These are phyloP conservation scores for Leptura quadrifasciata DNA, from an alignment of 2,888 invertebrate species.

Conservation along the genomic window DNA sequence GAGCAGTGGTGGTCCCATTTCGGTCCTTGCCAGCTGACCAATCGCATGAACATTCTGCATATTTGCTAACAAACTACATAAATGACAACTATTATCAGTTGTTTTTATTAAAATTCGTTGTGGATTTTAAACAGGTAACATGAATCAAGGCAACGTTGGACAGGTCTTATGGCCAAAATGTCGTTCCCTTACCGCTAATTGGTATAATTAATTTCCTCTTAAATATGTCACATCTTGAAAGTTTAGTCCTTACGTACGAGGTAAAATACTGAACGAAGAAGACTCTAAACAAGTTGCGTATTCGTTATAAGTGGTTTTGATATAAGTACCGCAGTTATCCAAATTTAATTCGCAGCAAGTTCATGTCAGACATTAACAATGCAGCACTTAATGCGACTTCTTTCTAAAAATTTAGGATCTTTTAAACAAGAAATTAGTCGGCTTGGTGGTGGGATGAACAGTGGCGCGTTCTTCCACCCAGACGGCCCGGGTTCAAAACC, in stretches of 20 bases:
- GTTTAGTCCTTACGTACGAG: conserved; percentile 18
- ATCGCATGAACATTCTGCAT: conserved; percentile 58
- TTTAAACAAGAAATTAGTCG: too few species aligned
- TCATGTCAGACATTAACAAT: too few species aligned
- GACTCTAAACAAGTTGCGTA: not conserved
- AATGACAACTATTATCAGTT: conserved; percentile 55
- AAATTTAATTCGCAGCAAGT: not conserved
- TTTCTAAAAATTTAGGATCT: too few species aligned
- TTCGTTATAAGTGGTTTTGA: not conserved
- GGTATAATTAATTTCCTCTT: conserved; percentile 55
- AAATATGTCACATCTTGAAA: conserved; percentile 40
- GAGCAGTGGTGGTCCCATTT: not conserved
- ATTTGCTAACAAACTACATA: conserved; percentile 62
- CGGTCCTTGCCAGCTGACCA: conserved; percentile 57
- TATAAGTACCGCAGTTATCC: not conserved
- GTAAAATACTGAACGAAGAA: conserved; percentile 8
- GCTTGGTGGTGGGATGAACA: too few species aligned
- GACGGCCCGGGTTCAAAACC: too few species aligned
- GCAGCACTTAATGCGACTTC: too few species aligned
- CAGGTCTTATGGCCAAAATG: conserved; percentile 12
- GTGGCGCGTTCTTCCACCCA: too few species aligned
- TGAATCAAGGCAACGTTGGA: conserved; percentile 15
- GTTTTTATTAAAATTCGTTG: conserved; percentile 48
- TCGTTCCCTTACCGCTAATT: conserved; percentile 49
- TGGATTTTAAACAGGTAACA: conserved; percentile 17